These are phyloP conservation scores for Drosophila borealis DNA, from an alignment of 2,888 invertebrate species.

Conservation along the genomic window DNA sequence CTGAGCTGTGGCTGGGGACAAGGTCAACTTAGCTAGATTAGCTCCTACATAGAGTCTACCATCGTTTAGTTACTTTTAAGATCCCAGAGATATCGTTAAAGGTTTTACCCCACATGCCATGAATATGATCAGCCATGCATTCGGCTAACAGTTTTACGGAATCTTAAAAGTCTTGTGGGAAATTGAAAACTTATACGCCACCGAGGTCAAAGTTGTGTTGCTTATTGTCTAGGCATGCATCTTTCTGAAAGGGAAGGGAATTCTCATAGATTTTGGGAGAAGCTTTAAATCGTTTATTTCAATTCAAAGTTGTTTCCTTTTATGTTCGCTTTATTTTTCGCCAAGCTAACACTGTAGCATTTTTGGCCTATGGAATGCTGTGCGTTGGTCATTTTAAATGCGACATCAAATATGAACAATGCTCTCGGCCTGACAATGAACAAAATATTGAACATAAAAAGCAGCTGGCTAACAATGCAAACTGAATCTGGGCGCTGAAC, in stretches of 20 bases:
- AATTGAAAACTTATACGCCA: constrained; percentile 17
- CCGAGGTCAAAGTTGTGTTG: constrained; percentile 44
- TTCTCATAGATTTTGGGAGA: constrained; percentile 28
- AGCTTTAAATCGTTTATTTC: constrained; percentile 31
- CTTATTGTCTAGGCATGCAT: constrained; percentile 31
- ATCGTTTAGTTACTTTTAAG: constrained; percentile 2
- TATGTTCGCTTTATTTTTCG: constrained; percentile 18
- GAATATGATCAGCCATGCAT: constrained; percentile 25
- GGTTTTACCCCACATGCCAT: constrained; percentile 22
- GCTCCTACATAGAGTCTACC: constrained; percentile 16
- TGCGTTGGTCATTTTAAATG: constrained; percentile 7
- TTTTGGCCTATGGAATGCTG: constrained; percentile 14
- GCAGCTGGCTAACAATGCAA: constrained; percentile 56
- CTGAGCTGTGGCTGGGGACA: constrained; percentile 14
- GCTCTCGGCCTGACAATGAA: constrained; percentile 37
- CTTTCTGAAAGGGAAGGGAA: constrained; percentile 46
- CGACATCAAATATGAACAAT: constrained; percentile 35
- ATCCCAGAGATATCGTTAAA: constrained; percentile 32
- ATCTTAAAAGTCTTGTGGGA: constrained; percentile 40
- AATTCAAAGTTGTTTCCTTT: constrained; percentile 44
- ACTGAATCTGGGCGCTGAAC: constrained; percentile 25
- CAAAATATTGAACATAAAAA: constrained; percentile 60
- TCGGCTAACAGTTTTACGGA: constrained; percentile 26
- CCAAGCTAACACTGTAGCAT: constrained; percentile 15
- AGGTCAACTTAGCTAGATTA: constrained; percentile 42